Evolutionary conservation across 2,797 vertebrate species (phyloP).

Genomic region (Acropternis orthonyx): DNA sequence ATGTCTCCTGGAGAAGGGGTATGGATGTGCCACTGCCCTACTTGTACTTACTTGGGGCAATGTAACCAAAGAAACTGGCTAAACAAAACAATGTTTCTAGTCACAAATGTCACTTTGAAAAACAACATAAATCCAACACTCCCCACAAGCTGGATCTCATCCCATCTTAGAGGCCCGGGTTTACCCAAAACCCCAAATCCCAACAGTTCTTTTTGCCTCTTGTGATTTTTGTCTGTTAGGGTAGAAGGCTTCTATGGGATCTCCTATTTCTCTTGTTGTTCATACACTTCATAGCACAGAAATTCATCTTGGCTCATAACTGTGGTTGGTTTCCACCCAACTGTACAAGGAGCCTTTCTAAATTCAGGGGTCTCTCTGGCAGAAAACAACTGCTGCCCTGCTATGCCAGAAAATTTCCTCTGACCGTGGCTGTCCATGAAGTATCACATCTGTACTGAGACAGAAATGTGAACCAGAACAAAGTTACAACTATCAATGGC

Average conservation of each 20-base stretch:
- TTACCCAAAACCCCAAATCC: not conserved
- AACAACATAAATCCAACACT: not conserved
- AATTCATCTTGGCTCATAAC: not conserved
- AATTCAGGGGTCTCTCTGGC: rapidly evolving
- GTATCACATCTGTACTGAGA: not conserved
- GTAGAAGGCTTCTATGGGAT: not conserved
- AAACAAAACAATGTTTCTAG: not conserved
- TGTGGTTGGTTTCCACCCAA: not conserved
- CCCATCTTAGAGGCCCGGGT: not conserved
- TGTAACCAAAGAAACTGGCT: not conserved
- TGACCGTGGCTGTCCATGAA: not conserved
- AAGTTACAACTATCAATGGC: not conserved
- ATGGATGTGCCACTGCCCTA: not conserved
- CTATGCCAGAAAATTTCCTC: not conserved
- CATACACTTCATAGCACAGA: not conserved
- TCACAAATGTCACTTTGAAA: not conserved
- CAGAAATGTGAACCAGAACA: not conserved
- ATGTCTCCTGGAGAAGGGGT: not conserved
- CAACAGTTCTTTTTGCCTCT: not conserved
- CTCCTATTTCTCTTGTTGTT: not conserved
- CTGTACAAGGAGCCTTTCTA: not conserved
- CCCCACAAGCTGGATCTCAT: not conserved
- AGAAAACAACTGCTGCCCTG: not conserved
- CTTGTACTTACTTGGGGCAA: not conserved
- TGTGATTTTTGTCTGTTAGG: not conserved